Conservation (phyloP, 2,113 vertebrate species). For the Python bivittatus region DNA sequence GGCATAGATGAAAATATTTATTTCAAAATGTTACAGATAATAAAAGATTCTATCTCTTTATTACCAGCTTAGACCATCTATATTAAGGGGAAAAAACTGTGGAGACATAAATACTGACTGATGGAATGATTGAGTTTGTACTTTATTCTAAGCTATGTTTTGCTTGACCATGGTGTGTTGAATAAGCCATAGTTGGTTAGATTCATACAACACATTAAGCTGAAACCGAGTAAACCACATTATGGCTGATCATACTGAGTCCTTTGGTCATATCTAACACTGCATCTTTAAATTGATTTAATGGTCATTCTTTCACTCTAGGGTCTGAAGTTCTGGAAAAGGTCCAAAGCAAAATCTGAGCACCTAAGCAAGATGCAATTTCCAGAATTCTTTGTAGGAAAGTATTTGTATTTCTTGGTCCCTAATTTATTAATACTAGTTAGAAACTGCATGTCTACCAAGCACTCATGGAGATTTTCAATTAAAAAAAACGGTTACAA, state of each 20-base stretch:
- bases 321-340: background rate
- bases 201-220: background rate
- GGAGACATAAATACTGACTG: slow-evolving; percentile 26
- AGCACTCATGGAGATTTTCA: background rate
- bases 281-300: background rate
- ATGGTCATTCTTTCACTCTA: background rate
- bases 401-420: background rate
- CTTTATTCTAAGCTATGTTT: background rate
- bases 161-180: background rate
- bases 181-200: background rate
- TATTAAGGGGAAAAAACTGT: background rate
- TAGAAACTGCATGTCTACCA: background rate
- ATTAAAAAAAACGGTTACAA: background rate
- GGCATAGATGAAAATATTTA: background rate
- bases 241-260: background rate
- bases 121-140: background rate
- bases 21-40: slow-evolving; percentile 45
- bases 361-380: background rate
- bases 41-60: slow-evolving; percentile 28
- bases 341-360: background rate
- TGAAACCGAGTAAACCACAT: background rate
- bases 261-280: background rate
- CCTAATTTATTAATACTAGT: background rate
- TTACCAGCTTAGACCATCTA: slow-evolving; percentile 55
- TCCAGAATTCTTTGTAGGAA: background rate